Conservation (phyloP, 64 coral and sea anemone species). For the Actinia equina region DNA sequence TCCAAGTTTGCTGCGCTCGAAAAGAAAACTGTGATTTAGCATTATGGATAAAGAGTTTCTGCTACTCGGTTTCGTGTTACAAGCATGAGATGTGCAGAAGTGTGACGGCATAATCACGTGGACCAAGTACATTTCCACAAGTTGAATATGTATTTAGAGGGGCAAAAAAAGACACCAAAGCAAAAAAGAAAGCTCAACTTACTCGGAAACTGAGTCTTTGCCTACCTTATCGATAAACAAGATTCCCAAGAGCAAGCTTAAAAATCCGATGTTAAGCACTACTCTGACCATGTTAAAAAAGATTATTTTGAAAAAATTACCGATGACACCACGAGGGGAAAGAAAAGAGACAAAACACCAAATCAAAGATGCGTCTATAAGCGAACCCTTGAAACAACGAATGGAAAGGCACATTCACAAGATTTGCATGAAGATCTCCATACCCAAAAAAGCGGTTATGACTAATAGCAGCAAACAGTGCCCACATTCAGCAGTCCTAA, state of each 20-base stretch:
- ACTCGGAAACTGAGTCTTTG: too few species aligned
- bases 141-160: slow-evolving; percentile 50
- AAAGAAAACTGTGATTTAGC: slow-evolving; percentile 70
- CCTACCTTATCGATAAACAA: too few species aligned
- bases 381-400: not conserved
- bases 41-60: slow-evolving; percentile 64
- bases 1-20: slow-evolving; percentile 72
- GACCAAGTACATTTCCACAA: slow-evolving; percentile 39
- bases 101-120: slow-evolving; percentile 33
- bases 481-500: slow-evolving; percentile 14
- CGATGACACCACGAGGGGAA: not conserved
- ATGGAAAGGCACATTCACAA: not conserved
- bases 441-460: not conserved
- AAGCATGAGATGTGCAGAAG: slow-evolving; percentile 31
- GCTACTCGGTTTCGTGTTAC: slow-evolving; percentile 76
- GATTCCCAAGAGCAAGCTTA: too few species aligned
- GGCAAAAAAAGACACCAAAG: slow-evolving; percentile 1
- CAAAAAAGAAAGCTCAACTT: not conserved
- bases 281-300: not conserved
- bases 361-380: not conserved
- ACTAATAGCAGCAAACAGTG: not conserved
- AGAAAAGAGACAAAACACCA: not conserved
- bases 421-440: not conserved
- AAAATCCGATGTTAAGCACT: not conserved
- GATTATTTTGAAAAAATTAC: slow-evolving; percentile 1